phyloP scores from a whole-genome alignment of 2,888 invertebrate species.

The Diadegma fenestrale region DNA sequence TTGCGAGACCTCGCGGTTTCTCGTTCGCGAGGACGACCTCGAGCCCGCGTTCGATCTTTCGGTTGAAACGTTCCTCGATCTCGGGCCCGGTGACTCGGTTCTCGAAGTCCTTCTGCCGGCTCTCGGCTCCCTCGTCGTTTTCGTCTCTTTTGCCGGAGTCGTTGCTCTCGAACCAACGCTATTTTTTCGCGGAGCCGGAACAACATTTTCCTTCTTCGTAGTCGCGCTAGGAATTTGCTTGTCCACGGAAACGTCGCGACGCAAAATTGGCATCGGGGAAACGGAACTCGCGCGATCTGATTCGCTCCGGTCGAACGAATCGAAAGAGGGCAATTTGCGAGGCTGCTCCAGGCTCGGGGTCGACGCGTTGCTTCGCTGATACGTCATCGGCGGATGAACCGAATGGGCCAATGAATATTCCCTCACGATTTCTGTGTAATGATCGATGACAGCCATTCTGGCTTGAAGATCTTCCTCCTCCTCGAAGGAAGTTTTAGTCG shows the following conservation, averaged over 20 bases:
- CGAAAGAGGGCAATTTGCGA: slow-evolving; percentile 78
- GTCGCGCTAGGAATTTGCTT: slow-evolving; percentile 29
- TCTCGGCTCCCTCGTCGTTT: slow-evolving; percentile 64
- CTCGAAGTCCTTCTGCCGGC: slow-evolving; percentile 73
- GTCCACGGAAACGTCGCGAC: slow-evolving; percentile 54
- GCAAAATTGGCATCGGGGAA: slow-evolving; percentile 58
- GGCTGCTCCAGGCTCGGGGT: slow-evolving; percentile 64
- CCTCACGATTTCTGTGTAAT: slow-evolving; percentile 92
- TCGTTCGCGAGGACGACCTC: slow-evolving; percentile 70
- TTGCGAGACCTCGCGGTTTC: slow-evolving; percentile 53
- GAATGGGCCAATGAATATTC: slow-evolving; percentile 86
- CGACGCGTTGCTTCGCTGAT: slow-evolving; percentile 69
- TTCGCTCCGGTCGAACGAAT: slow-evolving; percentile 54
- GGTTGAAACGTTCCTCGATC: slow-evolving; percentile 75
- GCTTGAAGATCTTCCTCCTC: slow-evolving; percentile 80
- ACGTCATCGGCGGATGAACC: slow-evolving; percentile 43
- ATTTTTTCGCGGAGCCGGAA: slow-evolving; percentile 58
- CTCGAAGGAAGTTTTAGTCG: slow-evolving; percentile 73
- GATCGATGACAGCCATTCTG: slow-evolving; percentile 88
- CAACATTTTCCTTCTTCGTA: slow-evolving; percentile 64
- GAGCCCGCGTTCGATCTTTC: slow-evolving; percentile 71
- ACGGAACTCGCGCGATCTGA: slow-evolving; percentile 60
- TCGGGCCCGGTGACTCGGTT: slow-evolving; percentile 75
- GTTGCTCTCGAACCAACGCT: slow-evolving; percentile 53
- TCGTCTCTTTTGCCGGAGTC: slow-evolving; percentile 53